Evolutionary conservation across 2,888 invertebrate genomes (phyloP).

Genomic region (Ophion obscuratus): DNA sequence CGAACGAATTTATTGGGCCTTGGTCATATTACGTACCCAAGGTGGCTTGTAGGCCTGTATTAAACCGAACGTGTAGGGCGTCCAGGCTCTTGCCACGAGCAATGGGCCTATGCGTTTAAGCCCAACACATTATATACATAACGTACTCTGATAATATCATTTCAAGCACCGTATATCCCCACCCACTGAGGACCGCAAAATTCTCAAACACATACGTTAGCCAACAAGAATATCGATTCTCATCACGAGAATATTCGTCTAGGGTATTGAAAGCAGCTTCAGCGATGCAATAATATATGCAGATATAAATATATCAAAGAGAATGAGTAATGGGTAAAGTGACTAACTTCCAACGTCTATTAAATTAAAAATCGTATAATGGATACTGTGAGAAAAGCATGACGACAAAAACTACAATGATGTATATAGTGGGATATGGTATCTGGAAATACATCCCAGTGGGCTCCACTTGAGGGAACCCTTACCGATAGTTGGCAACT

Average conservation of each 20-base stretch:
- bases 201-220: neutral
- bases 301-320: neutral
- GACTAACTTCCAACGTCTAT: neutral
- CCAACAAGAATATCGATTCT: no score
- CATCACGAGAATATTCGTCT: neutral
- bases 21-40: constrained; percentile 4
- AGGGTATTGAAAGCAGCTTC: neutral
- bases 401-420: constrained; percentile 15
- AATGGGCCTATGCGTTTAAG: neutral
- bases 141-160: constrained; percentile 18
- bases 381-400: neutral
- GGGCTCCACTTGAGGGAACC: constrained; percentile 21
- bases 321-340: neutral
- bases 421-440: constrained; percentile 4
- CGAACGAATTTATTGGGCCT: constrained; percentile 40
- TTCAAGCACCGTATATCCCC: neutral
- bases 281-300: neutral
- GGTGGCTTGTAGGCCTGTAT: constrained; percentile 12
- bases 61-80: constrained; percentile 21
- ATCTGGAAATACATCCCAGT: constrained; percentile 23
- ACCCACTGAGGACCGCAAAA: constrained; percentile 1
- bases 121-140: neutral
- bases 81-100: constrained; percentile 22
- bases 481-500: constrained; percentile 47
- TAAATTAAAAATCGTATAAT: neutral